A percentile compares a stretch with the other conserved stretches of the same genome.
phyloP scores from a whole-genome alignment of 30 jellyfish, hydroid and myxozoan species.

The Hydractinia symbiolongicarpus region DNA sequence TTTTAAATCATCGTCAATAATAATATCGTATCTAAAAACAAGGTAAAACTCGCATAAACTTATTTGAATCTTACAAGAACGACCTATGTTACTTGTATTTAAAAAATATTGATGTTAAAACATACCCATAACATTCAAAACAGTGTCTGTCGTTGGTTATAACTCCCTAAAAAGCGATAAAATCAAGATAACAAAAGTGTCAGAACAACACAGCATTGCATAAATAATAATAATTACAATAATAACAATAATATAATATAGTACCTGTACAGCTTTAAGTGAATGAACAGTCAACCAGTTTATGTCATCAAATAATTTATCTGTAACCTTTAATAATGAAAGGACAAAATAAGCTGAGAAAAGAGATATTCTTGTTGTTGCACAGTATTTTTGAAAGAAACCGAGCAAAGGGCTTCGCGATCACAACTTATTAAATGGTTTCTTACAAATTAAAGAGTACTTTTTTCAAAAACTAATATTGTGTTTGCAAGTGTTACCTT shows the following conservation, averaged over 20 bases:
- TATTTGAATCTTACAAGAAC: too few relatives aligned
- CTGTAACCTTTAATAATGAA: slow-evolving; percentile 60
- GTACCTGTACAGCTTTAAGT: slow-evolving; percentile 85
- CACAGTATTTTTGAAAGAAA: too few relatives aligned
- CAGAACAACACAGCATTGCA: too few relatives aligned
- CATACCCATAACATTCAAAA: slow-evolving; percentile 93
- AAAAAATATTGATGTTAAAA: background rate
- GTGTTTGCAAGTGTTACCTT: too few relatives aligned
- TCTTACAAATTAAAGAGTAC: too few relatives aligned
- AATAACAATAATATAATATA: background rate
- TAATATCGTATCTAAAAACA: slow-evolving; percentile 67
- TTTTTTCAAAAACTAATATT: too few relatives aligned
- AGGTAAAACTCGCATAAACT: background rate
- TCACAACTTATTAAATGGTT: too few relatives aligned
- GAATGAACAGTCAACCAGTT: slow-evolving; percentile 89
- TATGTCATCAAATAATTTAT: slow-evolving; percentile 84
- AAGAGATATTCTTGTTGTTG: too few relatives aligned
- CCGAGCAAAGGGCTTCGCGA: too few relatives aligned
- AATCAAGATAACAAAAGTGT: too few relatives aligned
- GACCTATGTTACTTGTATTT: background rate
- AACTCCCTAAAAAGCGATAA: slow-evolving; percentile 47
- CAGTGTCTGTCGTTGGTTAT: slow-evolving; percentile 95
- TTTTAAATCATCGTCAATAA: slow-evolving; percentile 79
- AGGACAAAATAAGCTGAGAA: too few relatives aligned
- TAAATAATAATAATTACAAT: too few relatives aligned